These are phyloP conservation scores for Chrysaora quinquecirrha DNA, from an alignment of 30 jellyfish, hydroid and myxozoan genomes.

Conservation along the genomic window DNA sequence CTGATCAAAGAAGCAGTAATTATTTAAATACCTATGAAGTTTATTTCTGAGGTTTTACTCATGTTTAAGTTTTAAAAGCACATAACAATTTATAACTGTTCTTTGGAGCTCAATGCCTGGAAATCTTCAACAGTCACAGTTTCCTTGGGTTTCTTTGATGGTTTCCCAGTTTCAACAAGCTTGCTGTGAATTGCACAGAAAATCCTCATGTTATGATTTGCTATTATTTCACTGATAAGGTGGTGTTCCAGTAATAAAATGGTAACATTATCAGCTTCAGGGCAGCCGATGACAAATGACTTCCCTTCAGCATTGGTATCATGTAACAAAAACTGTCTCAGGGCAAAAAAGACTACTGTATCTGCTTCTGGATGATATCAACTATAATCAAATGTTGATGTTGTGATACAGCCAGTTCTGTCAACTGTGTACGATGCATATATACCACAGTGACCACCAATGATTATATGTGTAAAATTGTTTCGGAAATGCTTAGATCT, in stretches of 20 bases:
- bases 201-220: background rate
- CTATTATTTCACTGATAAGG: slow-evolving; percentile 5
- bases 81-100: too few species aligned
- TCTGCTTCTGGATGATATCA: slow-evolving; percentile 60
- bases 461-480: slow-evolving; percentile 31
- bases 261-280: slow-evolving; percentile 61
- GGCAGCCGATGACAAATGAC: slow-evolving; percentile 31
- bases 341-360: too few species aligned
- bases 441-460: too few species aligned
- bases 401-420: slow-evolving; percentile 16
- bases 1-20: too few species aligned
- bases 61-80: too few species aligned
- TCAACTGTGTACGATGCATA: slow-evolving; percentile 16
- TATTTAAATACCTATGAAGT: too few species aligned
- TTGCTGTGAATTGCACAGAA: slow-evolving; percentile 36
- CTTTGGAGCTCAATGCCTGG: slow-evolving; percentile 15
- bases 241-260: slow-evolving; percentile 39
- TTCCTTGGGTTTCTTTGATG: slow-evolving; percentile 30
- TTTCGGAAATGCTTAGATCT: slow-evolving; percentile 26
- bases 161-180: slow-evolving; percentile 44
- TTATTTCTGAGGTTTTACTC: too few species aligned
- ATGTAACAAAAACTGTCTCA: slow-evolving; percentile 11
- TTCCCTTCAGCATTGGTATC: slow-evolving; percentile 16
- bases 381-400: slow-evolving; percentile 6
- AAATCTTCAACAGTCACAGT: slow-evolving; percentile 20